Conservation (phyloP, 1,140 invertebrate species). For the Heliothis subflexa region DNA sequence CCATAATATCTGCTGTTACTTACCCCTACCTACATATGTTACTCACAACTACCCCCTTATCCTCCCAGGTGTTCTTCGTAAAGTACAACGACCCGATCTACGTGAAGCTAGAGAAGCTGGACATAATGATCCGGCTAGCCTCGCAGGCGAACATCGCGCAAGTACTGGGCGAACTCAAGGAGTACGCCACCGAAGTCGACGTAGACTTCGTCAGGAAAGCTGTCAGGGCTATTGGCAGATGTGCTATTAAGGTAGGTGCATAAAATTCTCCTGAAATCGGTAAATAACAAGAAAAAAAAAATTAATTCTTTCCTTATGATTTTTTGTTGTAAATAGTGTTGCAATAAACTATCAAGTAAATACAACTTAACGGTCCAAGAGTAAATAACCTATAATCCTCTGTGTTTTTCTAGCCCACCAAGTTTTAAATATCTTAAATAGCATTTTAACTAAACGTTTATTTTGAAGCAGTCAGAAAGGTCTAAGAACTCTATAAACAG, state of each 20-base stretch:
- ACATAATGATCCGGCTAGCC: slow-evolving; percentile 99
- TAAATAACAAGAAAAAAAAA: neutral
- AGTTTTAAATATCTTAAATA: no score
- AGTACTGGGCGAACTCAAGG: slow-evolving; percentile 99
- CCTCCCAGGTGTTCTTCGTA: slow-evolving; percentile 96
- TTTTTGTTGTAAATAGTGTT: no score
- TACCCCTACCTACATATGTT: no score
- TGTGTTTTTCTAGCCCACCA: no score
- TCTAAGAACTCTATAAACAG: no score
- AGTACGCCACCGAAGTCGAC: slow-evolving; percentile 99
- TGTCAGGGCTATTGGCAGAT: slow-evolving; percentile 98
- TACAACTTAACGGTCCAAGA: no score
- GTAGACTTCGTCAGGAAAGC: slow-evolving; percentile 99
- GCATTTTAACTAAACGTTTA: no score
- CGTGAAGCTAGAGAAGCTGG: slow-evolving; percentile 99
- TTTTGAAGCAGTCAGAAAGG: no score
- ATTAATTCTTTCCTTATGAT: no score
- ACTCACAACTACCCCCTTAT: neutral
- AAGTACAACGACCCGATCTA: slow-evolving; percentile 99
- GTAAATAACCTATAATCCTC: no score
- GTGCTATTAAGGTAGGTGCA: slow-evolving; percentile 96
- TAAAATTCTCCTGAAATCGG: neutral
- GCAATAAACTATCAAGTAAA: no score
- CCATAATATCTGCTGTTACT: no score
- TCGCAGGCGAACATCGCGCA: slow-evolving; percentile 99